Base-by-base conservation (phyloP, 2,888 invertebrate genomes). In the Polydrusus cervinus region DNA sequence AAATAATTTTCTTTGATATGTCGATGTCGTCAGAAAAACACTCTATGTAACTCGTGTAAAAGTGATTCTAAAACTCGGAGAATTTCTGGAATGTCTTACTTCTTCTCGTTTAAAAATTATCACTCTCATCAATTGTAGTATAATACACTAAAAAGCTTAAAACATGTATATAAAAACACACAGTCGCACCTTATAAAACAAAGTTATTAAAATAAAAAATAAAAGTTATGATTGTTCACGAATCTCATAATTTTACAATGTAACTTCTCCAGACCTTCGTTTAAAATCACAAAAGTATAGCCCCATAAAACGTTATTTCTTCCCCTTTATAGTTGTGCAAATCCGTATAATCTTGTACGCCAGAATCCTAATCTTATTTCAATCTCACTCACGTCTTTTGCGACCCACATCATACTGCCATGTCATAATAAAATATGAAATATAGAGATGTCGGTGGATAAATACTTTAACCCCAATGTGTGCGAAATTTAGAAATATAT, bases 351-450 rank as follows among this genome's bases (percentile, higher is more conserved):
- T 65, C 71, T 60, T 47, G 45, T 66, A 72, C 66, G 71, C 65
- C 60, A 60, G 66, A 72, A 72, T 72, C 71, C 71, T 72, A 72
- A 66, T 72, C 71, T 72, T 72, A 72, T 72, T 72, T 72, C 60
- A 57, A 72, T 66, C 64, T 66, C 49, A 62, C 71, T 72, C 60
- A 72, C 66, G 71, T 72, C 66, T 55, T 66, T 51, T 40, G 60
- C 71, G 57, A 72, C 71, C 71, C 71, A 72, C 71, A 66, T 72
- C 71, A 72, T 72, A 47, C 57, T 66, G 71, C 66, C 64, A 49
- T 66, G 71, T 72, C 71, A 72, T 72, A 72, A 65, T 72, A 72
- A 57, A 72, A 72, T 72, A 45, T 57, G 60, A 72, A 53, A 72
- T 72, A 72, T 57, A 72, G 71, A 65, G 53, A 71, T 71, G 38